Conservation (phyloP, 2,888 invertebrate species). For the Pseudeuparius sepicola region DNA sequence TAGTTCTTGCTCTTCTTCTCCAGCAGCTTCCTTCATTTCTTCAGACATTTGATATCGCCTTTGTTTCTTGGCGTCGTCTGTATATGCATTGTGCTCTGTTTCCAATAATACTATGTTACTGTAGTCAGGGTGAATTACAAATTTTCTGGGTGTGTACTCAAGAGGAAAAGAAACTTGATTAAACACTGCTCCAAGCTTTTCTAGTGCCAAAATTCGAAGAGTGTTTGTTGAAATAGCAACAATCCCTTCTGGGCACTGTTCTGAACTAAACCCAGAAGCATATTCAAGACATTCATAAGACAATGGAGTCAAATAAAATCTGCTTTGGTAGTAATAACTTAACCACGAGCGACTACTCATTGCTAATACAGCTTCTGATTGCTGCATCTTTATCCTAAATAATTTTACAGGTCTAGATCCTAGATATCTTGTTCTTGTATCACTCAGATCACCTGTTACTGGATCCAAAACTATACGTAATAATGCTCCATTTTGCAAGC, state of each 20-base stretch:
- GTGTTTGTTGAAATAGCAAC: constrained; percentile 99
- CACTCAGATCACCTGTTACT: constrained; percentile 91
- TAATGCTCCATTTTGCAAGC: constrained; percentile 91
- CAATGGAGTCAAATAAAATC: constrained; percentile 88
- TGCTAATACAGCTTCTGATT: constrained; percentile 91
- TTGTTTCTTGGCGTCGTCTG: constrained; percentile 90
- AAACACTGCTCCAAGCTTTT: constrained; percentile 96
- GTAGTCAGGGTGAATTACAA: constrained; percentile 85
- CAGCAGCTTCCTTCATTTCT: constrained; percentile 21
- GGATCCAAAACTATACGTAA: constrained; percentile 90
- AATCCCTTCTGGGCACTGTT: constrained; percentile 98
- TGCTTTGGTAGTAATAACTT: constrained; percentile 95
- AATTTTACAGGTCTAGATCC: constrained; percentile 72
- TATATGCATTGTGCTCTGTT: constrained; percentile 97
- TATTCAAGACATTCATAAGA: constrained; percentile 96
- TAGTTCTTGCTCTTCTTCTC: constrained; percentile 88
- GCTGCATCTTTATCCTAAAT: constrained; percentile 92
- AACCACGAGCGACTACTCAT: constrained; percentile 98
- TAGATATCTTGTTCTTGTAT: constrained; percentile 92
- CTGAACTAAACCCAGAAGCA: constrained; percentile 92
- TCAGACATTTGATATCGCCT: constrained; percentile 47
- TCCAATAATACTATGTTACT: constrained; percentile 86
- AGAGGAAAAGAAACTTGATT: constrained; percentile 80
- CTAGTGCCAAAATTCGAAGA: constrained; percentile 89
- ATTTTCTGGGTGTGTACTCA: constrained; percentile 92